phyloP scores from a whole-genome alignment of 2,888 invertebrate genomes.

The Conops quadrifasciatus region DNA sequence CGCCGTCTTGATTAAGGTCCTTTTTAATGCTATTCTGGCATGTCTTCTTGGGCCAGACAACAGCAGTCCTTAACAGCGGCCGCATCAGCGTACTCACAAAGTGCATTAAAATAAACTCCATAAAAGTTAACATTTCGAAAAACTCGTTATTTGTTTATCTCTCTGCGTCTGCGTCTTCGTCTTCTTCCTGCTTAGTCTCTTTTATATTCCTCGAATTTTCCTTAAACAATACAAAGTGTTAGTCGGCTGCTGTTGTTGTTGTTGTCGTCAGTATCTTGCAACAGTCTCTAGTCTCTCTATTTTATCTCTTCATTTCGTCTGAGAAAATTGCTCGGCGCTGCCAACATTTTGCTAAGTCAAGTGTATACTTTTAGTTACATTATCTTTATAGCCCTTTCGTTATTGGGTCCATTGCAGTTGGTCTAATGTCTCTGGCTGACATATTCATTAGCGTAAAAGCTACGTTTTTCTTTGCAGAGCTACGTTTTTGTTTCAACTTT shows the following conservation, averaged over 20 bases:
- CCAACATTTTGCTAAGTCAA: background rate
- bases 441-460: background rate
- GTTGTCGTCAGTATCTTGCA: slow-evolving; percentile 42
- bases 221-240: too few relatives aligned
- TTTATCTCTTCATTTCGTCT: background rate
- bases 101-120: background rate
- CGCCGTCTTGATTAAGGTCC: background rate
- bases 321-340: background rate
- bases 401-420: background rate
- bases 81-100: background rate
- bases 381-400: too few relatives aligned
- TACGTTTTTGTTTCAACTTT: too few relatives aligned
- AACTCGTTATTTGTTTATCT: slow-evolving; percentile 5
- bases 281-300: background rate
- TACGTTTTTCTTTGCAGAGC: too few relatives aligned
- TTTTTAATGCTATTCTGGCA: too few relatives aligned
- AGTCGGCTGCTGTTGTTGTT: background rate
- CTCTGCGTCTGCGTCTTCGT: background rate
- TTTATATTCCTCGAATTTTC: background rate
- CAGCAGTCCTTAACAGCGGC: too few relatives aligned
- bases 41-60: too few relatives aligned
- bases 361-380: background rate
- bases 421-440: background rate
- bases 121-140: background rate
- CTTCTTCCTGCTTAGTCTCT: background rate